phyloP scores from a whole-genome alignment of 2,888 invertebrate species.

The Ichneumoninae sp. region DNA sequence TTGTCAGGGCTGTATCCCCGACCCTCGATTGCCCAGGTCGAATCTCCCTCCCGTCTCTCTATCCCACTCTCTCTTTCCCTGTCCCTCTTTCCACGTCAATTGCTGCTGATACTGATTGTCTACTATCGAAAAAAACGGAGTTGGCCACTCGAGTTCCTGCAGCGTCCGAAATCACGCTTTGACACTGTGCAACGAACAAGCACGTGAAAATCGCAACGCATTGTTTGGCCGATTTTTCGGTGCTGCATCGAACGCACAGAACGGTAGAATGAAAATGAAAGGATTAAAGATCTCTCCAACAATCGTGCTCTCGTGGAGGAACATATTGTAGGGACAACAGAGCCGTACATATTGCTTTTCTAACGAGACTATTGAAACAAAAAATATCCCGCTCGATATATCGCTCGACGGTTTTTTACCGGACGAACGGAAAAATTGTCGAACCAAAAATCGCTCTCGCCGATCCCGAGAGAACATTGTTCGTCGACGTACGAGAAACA shows the following conservation, averaged over 20 bases:
- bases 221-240: neutral
- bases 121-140: slow-evolving; percentile 36
- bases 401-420: slow-evolving; percentile 38
- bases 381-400: neutral
- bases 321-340: neutral
- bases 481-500: slow-evolving; percentile 49
- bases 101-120: slow-evolving; percentile 32
- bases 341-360: slow-evolving; percentile 8
- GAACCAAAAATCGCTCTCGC: slow-evolving; percentile 40
- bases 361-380: slow-evolving; percentile 5
- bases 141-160: slow-evolving; percentile 40
- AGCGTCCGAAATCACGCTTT: slow-evolving; percentile 13
- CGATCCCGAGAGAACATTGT: slow-evolving; percentile 50
- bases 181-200: neutral
- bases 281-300: slow-evolving; percentile 24
- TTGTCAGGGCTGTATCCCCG: slow-evolving; percentile 78
- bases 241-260: neutral
- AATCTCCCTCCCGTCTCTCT: slow-evolving; percentile 30
- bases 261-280: slow-evolving; percentile 1
- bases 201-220: neutral
- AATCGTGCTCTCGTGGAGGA: neutral
- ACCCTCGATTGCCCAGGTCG: slow-evolving; percentile 68
- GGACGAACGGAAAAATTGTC: slow-evolving; percentile 59
- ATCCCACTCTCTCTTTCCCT: neutral
- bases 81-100: slow-evolving; percentile 9